Percentiles rank a stretch among this genome's conserved stretches.
phyloP scores from a whole-genome alignment of 2,888 invertebrate species.

The Mylabris sibirica region DNA sequence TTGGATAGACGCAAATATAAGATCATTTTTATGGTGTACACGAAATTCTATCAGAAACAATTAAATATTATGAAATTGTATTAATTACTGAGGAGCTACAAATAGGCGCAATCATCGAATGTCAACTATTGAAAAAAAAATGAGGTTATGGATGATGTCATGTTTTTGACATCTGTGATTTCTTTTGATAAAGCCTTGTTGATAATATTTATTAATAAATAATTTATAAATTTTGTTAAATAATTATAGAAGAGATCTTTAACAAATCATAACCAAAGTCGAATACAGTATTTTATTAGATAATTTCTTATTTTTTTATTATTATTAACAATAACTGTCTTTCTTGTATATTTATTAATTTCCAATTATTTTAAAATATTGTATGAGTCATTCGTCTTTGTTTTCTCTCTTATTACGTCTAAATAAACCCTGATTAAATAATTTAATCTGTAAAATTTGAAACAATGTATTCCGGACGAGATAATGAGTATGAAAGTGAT shows the following conservation, averaged over 20 bases:
- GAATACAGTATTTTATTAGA: background rate
- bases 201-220: background rate
- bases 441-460: background rate
- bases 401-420: background rate
- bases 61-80: too few species aligned
- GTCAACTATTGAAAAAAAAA: too few species aligned
- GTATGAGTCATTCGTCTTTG: background rate
- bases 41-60: too few species aligned
- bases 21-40: too few species aligned
- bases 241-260: background rate
- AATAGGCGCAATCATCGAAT: too few species aligned
- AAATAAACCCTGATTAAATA: background rate
- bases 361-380: background rate
- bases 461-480: slow-evolving; percentile 40
- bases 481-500: slow-evolving; percentile 45
- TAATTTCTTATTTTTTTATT: background rate
- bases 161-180: background rate
- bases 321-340: background rate
- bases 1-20: too few species aligned
- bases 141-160: background rate
- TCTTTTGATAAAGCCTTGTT: background rate
- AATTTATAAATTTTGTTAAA: background rate
- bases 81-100: too few species aligned
- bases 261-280: background rate
- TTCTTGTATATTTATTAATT: background rate